Evolutionary conservation across 2,888 invertebrate genomes (phyloP).

Genomic region (Eristalinus aeneus): DNA sequence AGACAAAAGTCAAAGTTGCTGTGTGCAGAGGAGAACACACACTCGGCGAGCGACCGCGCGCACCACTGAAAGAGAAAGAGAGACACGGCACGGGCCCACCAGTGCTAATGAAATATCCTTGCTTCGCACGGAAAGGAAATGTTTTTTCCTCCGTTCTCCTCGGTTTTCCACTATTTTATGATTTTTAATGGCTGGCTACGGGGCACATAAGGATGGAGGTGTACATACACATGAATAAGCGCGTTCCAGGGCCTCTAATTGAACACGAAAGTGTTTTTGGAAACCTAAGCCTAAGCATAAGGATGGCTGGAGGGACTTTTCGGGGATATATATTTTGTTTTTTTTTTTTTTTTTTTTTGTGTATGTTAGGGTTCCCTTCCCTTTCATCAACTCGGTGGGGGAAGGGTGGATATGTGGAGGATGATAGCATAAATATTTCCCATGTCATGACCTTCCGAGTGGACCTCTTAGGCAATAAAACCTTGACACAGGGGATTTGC

Average conservation of each 20-base stretch:
- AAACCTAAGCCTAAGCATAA: constrained; percentile 9
- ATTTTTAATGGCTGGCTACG: constrained; percentile 40
- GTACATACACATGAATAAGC: constrained; percentile 32
- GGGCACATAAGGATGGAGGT: background rate
- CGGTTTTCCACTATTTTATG: constrained; percentile 53
- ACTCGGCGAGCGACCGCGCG: background rate
- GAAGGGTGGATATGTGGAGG: background rate
- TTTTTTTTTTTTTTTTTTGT: background rate
- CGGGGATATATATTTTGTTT: background rate
- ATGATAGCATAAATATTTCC: background rate
- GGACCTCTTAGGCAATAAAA: background rate
- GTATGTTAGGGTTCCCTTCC: background rate
- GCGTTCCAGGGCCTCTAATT: constrained; percentile 33
- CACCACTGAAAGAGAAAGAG: background rate
- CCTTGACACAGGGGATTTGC: background rate
- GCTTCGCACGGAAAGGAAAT: constrained; percentile 66
- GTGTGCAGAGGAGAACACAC: constrained; percentile 20
- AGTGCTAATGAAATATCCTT: constrained; percentile 68
- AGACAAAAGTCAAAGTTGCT: constrained; percentile 58
- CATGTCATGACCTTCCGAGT: background rate
- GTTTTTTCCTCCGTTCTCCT: constrained; percentile 32
- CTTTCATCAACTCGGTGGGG: no score
- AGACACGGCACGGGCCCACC: constrained; percentile 8
- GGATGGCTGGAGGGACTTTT: background rate
- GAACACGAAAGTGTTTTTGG: constrained; percentile 15